A percentile compares a stretch with the other conserved stretches of the same genome.
phyloP scores from a whole-genome alignment of 2,888 invertebrate genomes.

The Ecdyonurus torrentis region DNA sequence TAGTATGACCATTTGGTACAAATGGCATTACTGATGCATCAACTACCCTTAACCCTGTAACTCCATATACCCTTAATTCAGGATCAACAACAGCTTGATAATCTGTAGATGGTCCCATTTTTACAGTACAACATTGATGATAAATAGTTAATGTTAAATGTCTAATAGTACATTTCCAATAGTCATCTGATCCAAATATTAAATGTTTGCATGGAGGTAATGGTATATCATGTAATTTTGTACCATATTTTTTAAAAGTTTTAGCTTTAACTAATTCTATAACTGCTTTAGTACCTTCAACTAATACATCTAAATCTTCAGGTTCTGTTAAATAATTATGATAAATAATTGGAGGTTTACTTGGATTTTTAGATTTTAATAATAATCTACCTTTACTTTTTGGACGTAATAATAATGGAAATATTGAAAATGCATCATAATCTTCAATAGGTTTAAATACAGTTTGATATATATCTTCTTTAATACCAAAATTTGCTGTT shows the following conservation, averaged over 20 bases:
- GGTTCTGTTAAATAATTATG: slow-evolving; percentile 65
- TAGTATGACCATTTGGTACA: slow-evolving; percentile 37
- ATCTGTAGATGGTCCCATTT: slow-evolving; percentile 40
- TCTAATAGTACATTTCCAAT: slow-evolving; percentile 41
- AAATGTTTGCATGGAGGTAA: slow-evolving; percentile 56
- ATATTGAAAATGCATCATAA: slow-evolving; percentile 43
- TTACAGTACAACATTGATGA: slow-evolving; percentile 45
- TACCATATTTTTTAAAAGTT: slow-evolving; percentile 46
- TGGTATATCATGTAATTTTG: slow-evolving; percentile 54
- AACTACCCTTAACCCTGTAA: slow-evolving; percentile 32
- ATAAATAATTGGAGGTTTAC: slow-evolving; percentile 65
- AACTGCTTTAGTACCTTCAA: slow-evolving; percentile 71
- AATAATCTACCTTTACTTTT: slow-evolving; percentile 55
- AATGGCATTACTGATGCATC: slow-evolving; percentile 38
- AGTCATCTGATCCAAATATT: slow-evolving; percentile 47
- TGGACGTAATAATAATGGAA: slow-evolving; percentile 70
- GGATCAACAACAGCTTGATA: slow-evolving; percentile 39
- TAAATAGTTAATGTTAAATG: slow-evolving; percentile 43
- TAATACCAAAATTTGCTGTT: slow-evolving; percentile 33
- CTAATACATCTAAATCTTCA: slow-evolving; percentile 59
- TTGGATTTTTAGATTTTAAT: slow-evolving; percentile 52
- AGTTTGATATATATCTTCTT: slow-evolving; percentile 25
- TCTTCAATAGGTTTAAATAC: slow-evolving; percentile 31
- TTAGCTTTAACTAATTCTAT: slow-evolving; percentile 52
- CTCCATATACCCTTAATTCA: slow-evolving; percentile 30